These are phyloP conservation scores for Micromesistius poutassou DNA, from an alignment of 2,797 vertebrate genomes.

Conservation along the genomic window DNA sequence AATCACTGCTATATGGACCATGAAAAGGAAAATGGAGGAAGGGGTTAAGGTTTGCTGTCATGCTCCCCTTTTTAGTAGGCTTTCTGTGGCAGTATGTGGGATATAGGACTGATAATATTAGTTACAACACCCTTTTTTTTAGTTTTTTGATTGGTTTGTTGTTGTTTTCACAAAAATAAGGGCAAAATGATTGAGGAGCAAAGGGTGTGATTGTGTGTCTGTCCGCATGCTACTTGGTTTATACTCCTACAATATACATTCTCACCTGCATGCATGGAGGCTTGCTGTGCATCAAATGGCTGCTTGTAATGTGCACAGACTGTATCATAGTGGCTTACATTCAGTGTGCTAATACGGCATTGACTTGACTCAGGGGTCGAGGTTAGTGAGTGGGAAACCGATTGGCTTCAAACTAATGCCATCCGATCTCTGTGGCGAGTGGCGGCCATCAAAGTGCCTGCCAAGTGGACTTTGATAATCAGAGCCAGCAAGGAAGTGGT, in stretches of 20 bases:
- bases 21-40: too few relatives aligned
- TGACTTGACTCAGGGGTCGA: constrained; percentile 36
- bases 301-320: not conserved
- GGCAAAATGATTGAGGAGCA: too few relatives aligned
- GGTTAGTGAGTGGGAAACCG: constrained; percentile 37
- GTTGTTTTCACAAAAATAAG: not conserved
- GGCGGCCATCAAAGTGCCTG: constrained; percentile 7
- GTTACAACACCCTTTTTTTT: too few relatives aligned
- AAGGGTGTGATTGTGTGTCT: constrained; percentile 16
- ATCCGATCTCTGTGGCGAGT: constrained; percentile 48
- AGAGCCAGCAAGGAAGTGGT: constrained; percentile 20
- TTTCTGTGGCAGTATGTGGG: too few relatives aligned
- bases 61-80: too few relatives aligned
- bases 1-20: too few relatives aligned
- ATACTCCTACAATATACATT: not conserved
- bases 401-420: constrained; percentile 58
- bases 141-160: too few relatives aligned
- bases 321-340: not conserved
- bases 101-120: too few relatives aligned
- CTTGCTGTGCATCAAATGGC: not conserved
- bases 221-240: constrained; percentile 4
- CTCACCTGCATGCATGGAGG: not conserved
- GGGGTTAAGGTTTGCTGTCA: too few relatives aligned
- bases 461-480: constrained; percentile 16
- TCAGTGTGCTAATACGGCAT: constrained; percentile 30